Conservation (phyloP, 2,888 invertebrate species). For the Xanthostigma xanthostigma region DNA sequence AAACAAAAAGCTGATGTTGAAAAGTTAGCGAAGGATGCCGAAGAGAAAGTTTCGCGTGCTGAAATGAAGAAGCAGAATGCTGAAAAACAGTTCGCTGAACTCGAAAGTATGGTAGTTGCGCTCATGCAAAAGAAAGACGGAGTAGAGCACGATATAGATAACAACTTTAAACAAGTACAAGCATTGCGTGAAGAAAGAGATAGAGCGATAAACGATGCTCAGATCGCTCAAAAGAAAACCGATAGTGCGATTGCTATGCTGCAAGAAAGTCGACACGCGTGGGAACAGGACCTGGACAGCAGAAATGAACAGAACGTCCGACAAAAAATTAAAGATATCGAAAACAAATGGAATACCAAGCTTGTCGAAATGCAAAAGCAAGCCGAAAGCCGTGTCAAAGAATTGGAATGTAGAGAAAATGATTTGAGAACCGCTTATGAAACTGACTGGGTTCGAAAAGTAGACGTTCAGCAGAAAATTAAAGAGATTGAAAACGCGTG, state of each 20-base stretch:
- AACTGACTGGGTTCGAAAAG: conserved; percentile 10
- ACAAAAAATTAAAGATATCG: conserved; percentile 18
- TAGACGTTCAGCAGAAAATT: conserved; percentile 12
- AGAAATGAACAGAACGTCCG: conserved; percentile 6
- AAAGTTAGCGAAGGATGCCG: conserved; percentile 9
- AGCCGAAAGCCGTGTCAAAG: conserved; percentile 8
- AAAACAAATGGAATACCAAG: conserved; percentile 14
- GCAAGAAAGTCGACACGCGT: conserved; percentile 10
- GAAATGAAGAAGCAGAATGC: conserved; percentile 13
- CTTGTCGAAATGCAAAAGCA: conserved; percentile 14
- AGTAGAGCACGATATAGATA: too few relatives aligned
- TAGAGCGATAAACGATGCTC: conserved; percentile 17
- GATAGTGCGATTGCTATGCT: conserved; percentile 6
- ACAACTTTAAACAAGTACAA: not conserved
- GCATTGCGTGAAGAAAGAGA: conserved; percentile 7
- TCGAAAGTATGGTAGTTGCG: not conserved
- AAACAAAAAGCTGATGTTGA: conserved; percentile 16
- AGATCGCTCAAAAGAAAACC: conserved; percentile 15
- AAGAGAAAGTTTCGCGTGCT: conserved; percentile 9
- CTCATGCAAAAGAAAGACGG: conserved; percentile 1
- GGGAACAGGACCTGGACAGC: conserved; percentile 10
- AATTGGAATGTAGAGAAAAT: conserved; percentile 1
- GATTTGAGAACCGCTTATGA: not conserved
- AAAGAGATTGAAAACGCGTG: conserved; percentile 20
- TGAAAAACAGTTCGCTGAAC: conserved; percentile 2